These are phyloP conservation scores for Euura saliciscinereae DNA, from an alignment of 1,140 invertebrate genomes.

Conservation along the genomic window DNA sequence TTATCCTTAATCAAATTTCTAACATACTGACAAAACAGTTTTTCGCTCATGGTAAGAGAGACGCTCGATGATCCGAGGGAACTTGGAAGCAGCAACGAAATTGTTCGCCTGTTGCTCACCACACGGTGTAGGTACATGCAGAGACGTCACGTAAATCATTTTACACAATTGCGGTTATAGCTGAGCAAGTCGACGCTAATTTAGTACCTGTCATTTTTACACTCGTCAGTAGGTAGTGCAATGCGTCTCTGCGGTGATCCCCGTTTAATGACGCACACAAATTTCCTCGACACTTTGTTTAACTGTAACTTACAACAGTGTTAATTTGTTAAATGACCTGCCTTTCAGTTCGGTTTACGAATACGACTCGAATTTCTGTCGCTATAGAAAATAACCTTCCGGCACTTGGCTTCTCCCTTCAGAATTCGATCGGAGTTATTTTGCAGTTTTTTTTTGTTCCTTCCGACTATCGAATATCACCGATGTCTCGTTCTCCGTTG, in stretches of 20 bases:
- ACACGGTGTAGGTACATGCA: neutral
- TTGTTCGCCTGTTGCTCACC: neutral
- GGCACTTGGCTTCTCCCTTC: too few relatives aligned
- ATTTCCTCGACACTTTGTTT: slow-evolving; percentile 3
- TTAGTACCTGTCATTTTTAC: neutral
- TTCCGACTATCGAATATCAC: too few relatives aligned
- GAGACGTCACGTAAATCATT: neutral
- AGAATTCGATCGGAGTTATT: too few relatives aligned
- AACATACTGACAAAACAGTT: neutral
- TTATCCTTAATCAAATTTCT: too few relatives aligned
- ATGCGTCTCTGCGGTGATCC: neutral
- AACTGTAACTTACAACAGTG: neutral
- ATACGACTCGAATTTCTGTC: too few relatives aligned
- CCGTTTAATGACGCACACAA: neutral
- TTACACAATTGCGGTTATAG: neutral
- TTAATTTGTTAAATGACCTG: neutral
- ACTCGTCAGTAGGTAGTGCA: neutral
- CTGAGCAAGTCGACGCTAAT: neutral
- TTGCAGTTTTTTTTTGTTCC: too few relatives aligned
- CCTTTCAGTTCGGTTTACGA: neutral
- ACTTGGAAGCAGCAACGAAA: neutral
- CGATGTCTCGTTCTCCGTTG: too few relatives aligned
- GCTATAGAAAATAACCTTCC: too few relatives aligned
- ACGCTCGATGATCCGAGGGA: neutral
- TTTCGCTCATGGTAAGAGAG: neutral